Conservation (phyloP, 2,888 invertebrate species). For the Apodemia hepburni region DNA sequence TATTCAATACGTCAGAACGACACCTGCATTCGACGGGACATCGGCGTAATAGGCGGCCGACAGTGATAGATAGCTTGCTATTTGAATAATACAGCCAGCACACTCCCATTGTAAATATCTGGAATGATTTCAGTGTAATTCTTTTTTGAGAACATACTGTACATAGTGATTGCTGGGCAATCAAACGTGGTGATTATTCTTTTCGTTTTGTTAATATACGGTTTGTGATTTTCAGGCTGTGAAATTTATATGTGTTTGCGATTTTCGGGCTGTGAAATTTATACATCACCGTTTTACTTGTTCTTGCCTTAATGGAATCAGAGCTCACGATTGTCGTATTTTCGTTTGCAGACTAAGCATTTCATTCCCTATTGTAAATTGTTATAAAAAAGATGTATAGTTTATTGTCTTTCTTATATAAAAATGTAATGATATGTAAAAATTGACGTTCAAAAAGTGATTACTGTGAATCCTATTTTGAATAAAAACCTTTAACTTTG, state of each 20-base stretch:
- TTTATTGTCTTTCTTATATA: too few species aligned
- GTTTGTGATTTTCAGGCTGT: not conserved
- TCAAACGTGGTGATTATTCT: slow-evolving; percentile 1
- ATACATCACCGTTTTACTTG: not conserved
- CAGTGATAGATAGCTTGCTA: slow-evolving; percentile 39
- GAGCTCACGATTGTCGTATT: too few species aligned
- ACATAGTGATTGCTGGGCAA: slow-evolving; percentile 7
- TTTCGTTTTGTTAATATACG: not conserved
- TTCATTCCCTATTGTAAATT: too few species aligned
- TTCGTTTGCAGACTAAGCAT: too few species aligned
- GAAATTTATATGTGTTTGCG: not conserved
- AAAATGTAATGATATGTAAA: too few species aligned
- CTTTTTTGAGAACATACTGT: slow-evolving; percentile 14
- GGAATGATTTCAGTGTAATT: slow-evolving; percentile 15
- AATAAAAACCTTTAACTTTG: too few species aligned
- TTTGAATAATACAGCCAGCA: slow-evolving; percentile 38
- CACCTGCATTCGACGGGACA: slow-evolving; percentile 37
- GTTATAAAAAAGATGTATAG: too few species aligned
- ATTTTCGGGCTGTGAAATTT: not conserved
- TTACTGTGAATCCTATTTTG: too few species aligned
- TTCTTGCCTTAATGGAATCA: too few species aligned
- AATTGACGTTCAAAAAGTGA: too few species aligned
- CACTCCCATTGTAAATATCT: slow-evolving; percentile 23
- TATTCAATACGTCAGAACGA: slow-evolving; percentile 35
- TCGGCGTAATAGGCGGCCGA: slow-evolving; percentile 34